Conservation (phyloP, 2,888 invertebrate species). For the Diloba caeruleocephala region DNA sequence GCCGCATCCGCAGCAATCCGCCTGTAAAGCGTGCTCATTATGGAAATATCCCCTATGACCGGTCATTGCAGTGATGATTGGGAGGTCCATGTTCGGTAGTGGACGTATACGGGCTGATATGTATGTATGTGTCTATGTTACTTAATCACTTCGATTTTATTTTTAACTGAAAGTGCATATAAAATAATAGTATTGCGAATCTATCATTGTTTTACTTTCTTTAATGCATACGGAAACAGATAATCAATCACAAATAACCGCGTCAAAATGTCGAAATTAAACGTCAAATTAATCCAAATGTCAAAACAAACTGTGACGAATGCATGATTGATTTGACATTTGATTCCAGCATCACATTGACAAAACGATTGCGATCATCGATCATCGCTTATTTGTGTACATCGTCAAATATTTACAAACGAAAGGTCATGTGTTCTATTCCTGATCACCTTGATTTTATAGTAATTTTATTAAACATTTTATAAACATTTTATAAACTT, state of each 20-base stretch:
- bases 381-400: conserved; percentile 37
- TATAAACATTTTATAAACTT: background rate
- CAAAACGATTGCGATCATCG: conserved; percentile 40
- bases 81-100: no score
- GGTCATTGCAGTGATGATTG: no score
- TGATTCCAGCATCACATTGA: conserved; percentile 44
- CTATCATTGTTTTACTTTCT: conserved; percentile 8
- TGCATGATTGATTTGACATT: conserved; percentile 49
- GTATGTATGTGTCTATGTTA: no score
- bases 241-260: conserved; percentile 7
- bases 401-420: conserved; percentile 44
- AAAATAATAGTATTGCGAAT: no score
- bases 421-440: conserved; percentile 40
- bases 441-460: conserved; percentile 28
- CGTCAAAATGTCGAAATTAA: conserved; percentile 25
- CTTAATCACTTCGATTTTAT: background rate
- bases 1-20: no score
- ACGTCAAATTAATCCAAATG: conserved; percentile 28
- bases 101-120: no score
- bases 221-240: background rate
- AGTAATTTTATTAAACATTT: background rate
- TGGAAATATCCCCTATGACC: no score
- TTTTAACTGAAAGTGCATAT: no score
- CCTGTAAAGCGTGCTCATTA: no score
- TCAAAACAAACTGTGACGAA: conserved; percentile 47